Percentiles rank a stretch among this genome's conserved stretches.
phyloP scores from a whole-genome alignment of 2,888 invertebrate genomes.

The Cosmia pyralina region DNA sequence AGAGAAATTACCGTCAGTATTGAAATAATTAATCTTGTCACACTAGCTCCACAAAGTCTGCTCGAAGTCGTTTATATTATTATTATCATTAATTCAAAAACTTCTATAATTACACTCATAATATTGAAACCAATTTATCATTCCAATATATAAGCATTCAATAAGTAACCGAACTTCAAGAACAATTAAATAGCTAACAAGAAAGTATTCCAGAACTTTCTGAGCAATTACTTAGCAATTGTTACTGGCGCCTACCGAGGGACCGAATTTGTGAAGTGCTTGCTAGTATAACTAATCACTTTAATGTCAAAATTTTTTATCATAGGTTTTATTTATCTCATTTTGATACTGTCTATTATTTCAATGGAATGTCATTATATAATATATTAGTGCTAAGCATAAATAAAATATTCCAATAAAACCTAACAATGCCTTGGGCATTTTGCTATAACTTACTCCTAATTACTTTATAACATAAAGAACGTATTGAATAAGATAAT shows the following conservation, averaged over 20 bases:
- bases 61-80: too few relatives aligned
- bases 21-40: too few relatives aligned
- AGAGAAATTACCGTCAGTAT: too few relatives aligned
- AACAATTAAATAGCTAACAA: conserved; percentile 29
- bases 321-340: neutral
- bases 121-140: conserved; percentile 1
- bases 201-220: conserved; percentile 31
- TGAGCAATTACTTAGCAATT: conserved; percentile 23
- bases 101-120: neutral
- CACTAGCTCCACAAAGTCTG: too few relatives aligned
- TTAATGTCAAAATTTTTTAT: conserved; percentile 3
- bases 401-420: too few relatives aligned
- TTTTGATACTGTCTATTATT: neutral
- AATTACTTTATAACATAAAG: too few relatives aligned
- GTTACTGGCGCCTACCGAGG: conserved; percentile 49
- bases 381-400: too few relatives aligned
- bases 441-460: too few relatives aligned
- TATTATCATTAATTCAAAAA: too few relatives aligned
- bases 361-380: neutral
- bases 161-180: conserved; percentile 14
- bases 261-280: conserved; percentile 17
- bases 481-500: too few relatives aligned
- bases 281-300: neutral
- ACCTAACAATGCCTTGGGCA: too few relatives aligned
- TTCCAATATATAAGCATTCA: neutral